A percentile compares a stretch with the other conserved stretches of the same genome.
phyloP scores from a whole-genome alignment of 1,140 invertebrate genomes.

The Drosophila gunungcola region DNA sequence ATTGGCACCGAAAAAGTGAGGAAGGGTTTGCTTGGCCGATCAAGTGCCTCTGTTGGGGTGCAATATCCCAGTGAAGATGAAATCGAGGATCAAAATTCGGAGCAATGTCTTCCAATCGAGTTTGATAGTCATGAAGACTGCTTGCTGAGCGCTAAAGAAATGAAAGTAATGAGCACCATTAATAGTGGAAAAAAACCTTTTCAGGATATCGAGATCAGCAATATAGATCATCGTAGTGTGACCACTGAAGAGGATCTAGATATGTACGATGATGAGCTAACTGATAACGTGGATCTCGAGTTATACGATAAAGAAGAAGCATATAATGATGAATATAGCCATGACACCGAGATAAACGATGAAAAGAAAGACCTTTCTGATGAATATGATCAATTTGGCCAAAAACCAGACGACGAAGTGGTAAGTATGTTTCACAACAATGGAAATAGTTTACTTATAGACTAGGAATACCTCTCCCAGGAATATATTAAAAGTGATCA shows the following conservation, averaged over 20 bases:
- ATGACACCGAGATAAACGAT: not conserved
- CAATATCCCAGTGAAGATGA: constrained; percentile 62
- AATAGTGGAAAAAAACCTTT: not conserved
- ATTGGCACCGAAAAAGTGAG: not conserved
- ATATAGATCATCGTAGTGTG: not conserved
- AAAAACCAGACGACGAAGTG: not conserved
- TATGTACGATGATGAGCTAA: not conserved
- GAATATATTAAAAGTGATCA: not conserved
- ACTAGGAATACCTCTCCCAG: not conserved
- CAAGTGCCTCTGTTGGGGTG: constrained; percentile 31
- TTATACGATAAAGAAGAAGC: not conserved
- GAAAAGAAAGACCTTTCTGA: not conserved
- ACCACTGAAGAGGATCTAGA: not conserved
- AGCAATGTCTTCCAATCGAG: not conserved
- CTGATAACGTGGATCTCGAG: not conserved
- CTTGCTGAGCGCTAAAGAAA: not conserved
- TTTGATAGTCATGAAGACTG: not conserved
- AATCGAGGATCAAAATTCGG: not conserved
- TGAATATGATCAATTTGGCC: not conserved
- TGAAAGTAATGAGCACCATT: too few species aligned
- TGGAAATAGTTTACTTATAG: not conserved
- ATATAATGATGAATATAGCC: not conserved
- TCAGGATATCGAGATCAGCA: not conserved
- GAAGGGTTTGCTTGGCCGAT: not conserved
- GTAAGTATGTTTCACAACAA: not conserved